These are phyloP conservation scores for Colletes latitarsis DNA, from an alignment of 1,140 invertebrate genomes.

Conservation along the genomic window DNA sequence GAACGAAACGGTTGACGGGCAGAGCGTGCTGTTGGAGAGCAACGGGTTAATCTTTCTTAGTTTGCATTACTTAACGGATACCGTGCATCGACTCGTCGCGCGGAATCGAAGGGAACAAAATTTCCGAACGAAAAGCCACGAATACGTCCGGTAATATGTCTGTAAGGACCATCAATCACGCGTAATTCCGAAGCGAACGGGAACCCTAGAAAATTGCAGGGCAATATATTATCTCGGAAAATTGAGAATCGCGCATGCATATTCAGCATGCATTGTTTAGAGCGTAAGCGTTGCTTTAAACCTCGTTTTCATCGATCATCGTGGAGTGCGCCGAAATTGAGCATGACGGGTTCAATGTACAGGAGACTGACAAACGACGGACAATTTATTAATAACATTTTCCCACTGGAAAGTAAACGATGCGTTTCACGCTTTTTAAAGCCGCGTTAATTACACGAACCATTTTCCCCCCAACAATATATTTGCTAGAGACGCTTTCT, in stretches of 20 bases:
- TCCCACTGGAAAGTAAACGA: background rate
- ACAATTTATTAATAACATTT: slow-evolving; percentile 23
- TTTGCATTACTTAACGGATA: too few relatives aligned
- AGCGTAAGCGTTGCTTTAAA: slow-evolving; percentile 43
- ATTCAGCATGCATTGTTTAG: slow-evolving; percentile 46
- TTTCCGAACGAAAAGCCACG: background rate
- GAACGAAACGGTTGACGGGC: too few relatives aligned
- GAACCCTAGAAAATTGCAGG: slow-evolving; percentile 36
- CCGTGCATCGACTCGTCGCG: too few relatives aligned
- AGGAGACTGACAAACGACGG: background rate
- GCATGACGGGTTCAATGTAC: slow-evolving; percentile 25
- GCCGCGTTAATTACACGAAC: background rate
- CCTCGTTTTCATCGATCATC: slow-evolving; percentile 47
- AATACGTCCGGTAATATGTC: slow-evolving; percentile 13
- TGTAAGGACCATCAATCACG: slow-evolving; percentile 33
- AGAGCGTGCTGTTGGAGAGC: too few relatives aligned
- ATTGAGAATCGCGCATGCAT: slow-evolving; percentile 40
- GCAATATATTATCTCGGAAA: slow-evolving; percentile 36
- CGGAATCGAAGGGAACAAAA: background rate
- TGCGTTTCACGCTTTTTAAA: background rate
- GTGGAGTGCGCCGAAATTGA: slow-evolving; percentile 13
- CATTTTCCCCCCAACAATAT: too few relatives aligned
- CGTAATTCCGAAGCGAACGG: background rate
- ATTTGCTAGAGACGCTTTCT: too few relatives aligned
- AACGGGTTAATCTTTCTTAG: too few relatives aligned